Evolutionary conservation across 2,888 invertebrate species (phyloP).

Genomic region (Helleia helle): DNA sequence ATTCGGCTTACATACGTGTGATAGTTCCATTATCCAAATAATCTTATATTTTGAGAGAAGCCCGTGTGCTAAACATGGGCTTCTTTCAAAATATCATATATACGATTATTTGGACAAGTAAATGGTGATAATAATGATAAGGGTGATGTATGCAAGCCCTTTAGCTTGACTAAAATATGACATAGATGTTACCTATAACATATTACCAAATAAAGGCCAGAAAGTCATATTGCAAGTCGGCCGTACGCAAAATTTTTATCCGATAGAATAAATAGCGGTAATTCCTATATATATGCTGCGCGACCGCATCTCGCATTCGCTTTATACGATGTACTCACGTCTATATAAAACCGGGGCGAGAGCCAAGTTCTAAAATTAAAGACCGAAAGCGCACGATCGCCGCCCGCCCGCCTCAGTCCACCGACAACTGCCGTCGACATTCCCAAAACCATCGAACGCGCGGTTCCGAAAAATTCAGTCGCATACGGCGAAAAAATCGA

Average conservation of each 20-base stretch:
- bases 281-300: conserved; percentile 66
- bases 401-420: conserved; percentile 71
- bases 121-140: too few species aligned
- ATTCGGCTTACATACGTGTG: too few species aligned
- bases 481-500: conserved; percentile 35
- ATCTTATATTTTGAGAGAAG: too few species aligned
- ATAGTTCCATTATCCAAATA: too few species aligned
- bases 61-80: too few species aligned
- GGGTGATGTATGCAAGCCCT: too few species aligned
- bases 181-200: background rate
- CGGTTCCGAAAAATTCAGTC: conserved; percentile 45
- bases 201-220: conserved; percentile 31
- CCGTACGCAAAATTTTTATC: conserved; percentile 63
- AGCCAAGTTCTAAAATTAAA: conserved; percentile 79
- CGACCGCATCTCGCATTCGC: conserved; percentile 69
- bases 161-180: too few species aligned
- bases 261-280: conserved; percentile 66
- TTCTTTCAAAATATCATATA: too few species aligned
- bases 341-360: conserved; percentile 75
- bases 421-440: conserved; percentile 63
- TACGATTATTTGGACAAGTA: too few species aligned
- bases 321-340: conserved; percentile 73
- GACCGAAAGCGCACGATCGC: conserved; percentile 60
- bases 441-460: conserved; percentile 55
- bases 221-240: conserved; percentile 37